A percentile compares a stretch with the other conserved stretches of the same genome.
These are phyloP conservation scores for Rhabdornis inornatus DNA, from an alignment of 2,113 vertebrate genomes.

Conservation along the genomic window DNA sequence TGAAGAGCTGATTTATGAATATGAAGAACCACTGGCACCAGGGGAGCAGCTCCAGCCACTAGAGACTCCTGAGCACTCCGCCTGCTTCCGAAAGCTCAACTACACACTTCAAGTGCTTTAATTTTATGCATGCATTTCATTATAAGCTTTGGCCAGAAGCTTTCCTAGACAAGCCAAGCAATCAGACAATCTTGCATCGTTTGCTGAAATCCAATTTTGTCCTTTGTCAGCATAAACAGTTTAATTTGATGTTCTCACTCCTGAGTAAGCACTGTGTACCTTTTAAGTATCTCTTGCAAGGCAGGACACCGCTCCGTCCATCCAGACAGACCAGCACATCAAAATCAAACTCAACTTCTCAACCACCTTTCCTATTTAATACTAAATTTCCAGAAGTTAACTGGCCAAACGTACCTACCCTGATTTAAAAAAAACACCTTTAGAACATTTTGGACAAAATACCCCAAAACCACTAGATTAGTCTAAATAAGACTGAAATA, in stretches of 20 bases:
- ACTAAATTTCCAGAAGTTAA: not conserved
- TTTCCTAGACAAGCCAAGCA: slow-evolving; percentile 81
- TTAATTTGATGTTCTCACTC: slow-evolving; percentile 94
- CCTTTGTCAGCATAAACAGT: slow-evolving; percentile 98
- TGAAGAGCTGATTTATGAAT: slow-evolving; percentile 79
- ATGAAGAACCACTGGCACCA: slow-evolving; percentile 58
- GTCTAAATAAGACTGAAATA: not conserved
- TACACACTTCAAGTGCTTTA: slow-evolving; percentile 71
- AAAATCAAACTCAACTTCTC: not conserved
- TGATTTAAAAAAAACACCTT: not conserved
- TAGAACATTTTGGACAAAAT: not conserved
- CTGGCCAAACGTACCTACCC: not conserved
- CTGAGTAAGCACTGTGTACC: slow-evolving; percentile 91
- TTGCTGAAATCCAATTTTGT: slow-evolving; percentile 91
- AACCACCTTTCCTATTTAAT: not conserved
- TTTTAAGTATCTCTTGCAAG: slow-evolving; percentile 78
- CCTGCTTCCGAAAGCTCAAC: slow-evolving; percentile 28
- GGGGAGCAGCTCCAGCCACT: slow-evolving; percentile 66
- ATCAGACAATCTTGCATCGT: slow-evolving; percentile 89
- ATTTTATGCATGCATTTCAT: slow-evolving; percentile 91
- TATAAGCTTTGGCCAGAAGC: slow-evolving; percentile 82
- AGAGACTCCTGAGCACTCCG: slow-evolving; percentile 71
- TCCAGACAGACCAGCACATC: slow-evolving; percentile 55
- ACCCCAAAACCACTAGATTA: accelerated
- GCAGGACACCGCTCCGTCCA: slow-evolving; percentile 72